phyloP scores from a whole-genome alignment of 1,140 invertebrate species.

The Carcinoscorpius rotundicauda region DNA sequence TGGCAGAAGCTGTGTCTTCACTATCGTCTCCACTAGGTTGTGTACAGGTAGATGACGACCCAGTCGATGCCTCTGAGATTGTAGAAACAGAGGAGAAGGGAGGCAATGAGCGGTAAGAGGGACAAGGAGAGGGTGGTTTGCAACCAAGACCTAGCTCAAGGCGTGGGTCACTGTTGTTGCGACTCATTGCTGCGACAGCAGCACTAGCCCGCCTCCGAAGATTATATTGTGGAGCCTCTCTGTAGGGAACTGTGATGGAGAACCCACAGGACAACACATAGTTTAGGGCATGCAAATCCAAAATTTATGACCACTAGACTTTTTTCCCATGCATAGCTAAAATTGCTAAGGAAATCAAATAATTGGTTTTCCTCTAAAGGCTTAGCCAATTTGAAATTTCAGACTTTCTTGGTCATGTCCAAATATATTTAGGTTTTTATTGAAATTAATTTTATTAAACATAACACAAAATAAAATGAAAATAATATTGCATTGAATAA shows the following conservation, averaged over 20 bases:
- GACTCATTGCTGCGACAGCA: slow-evolving; percentile 14
- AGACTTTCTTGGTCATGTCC: too few species aligned
- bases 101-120: slow-evolving; percentile 60
- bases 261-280: too few species aligned
- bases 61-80: slow-evolving; percentile 55
- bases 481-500: too few species aligned
- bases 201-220: slow-evolving; percentile 21
- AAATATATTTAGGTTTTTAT: too few species aligned
- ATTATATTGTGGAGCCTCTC: slow-evolving; percentile 25
- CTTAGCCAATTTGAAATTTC: too few species aligned
- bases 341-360: too few species aligned
- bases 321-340: too few species aligned
- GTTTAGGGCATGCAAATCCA: too few species aligned
- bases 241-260: slow-evolving; percentile 32
- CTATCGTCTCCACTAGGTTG: slow-evolving; percentile 37
- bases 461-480: too few species aligned
- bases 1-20: slow-evolving; percentile 56
- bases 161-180: slow-evolving; percentile 20
- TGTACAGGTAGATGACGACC: slow-evolving; percentile 44
- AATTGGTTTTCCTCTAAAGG: too few species aligned
- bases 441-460: too few species aligned
- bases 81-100: slow-evolving; percentile 80
- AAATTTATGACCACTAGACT: too few species aligned
- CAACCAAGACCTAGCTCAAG: slow-evolving; percentile 16
- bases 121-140: slow-evolving; percentile 61